A percentile compares a stretch with the other conserved stretches of the same genome.
Conservation (phyloP, 2,888 invertebrate genomes). For the Noctua comes region DNA sequence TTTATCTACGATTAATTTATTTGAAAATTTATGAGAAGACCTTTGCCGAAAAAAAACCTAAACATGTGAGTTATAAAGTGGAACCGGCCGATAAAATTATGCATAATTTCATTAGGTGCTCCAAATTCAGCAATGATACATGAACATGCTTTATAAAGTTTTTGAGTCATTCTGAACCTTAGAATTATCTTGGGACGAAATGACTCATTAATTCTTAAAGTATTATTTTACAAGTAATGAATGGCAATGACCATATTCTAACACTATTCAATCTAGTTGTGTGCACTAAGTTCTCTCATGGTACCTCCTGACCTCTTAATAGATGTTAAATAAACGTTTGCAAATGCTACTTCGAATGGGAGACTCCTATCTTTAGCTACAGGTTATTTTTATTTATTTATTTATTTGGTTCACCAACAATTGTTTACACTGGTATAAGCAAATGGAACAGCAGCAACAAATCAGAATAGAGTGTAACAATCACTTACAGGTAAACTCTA, state of each 20-base stretch:
- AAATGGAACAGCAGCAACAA: too few species aligned
- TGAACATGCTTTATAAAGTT: not conserved
- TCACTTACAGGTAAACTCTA: too few species aligned
- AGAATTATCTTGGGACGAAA: not conserved
- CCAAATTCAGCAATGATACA: not conserved
- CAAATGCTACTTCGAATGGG: slow-evolving; percentile 16
- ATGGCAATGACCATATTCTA: slow-evolving; percentile 16
- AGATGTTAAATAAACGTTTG: slow-evolving; percentile 40
- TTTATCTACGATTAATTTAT: not conserved
- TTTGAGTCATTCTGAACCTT: slow-evolving; percentile 4
- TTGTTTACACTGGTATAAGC: too few species aligned
- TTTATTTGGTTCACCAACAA: too few species aligned
- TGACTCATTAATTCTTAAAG: slow-evolving; percentile 25
- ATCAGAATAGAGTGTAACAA: too few species aligned
- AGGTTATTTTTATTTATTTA: not conserved
- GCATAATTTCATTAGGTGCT: not conserved
- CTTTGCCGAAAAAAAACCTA: not conserved
- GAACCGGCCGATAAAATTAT: not conserved
- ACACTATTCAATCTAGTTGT: slow-evolving; percentile 25
- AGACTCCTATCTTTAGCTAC: not conserved
- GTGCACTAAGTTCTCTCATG: slow-evolving; percentile 15
- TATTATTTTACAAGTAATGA: not conserved
- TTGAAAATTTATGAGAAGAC: not conserved
- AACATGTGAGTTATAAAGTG: not conserved
- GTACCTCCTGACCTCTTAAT: slow-evolving; percentile 8